Percentiles rank a stretch among this genome's conserved stretches.
Evolutionary conservation across 2,888 invertebrate genomes (phyloP).

Genomic region (Drosophila borealis): DNA sequence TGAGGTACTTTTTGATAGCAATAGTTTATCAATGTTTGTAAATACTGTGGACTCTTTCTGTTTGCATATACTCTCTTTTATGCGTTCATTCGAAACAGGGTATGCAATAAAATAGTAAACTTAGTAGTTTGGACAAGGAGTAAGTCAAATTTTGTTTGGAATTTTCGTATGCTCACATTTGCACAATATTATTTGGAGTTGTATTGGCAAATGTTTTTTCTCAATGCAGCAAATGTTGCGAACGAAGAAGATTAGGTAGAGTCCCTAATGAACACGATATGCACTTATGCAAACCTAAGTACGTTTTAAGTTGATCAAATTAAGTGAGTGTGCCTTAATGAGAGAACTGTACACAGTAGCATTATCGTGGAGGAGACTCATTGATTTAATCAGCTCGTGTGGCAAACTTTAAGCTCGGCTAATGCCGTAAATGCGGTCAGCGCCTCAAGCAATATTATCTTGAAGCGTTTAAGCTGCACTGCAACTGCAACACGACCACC

Average conservation of each 20-base stretch:
- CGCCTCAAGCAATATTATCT: constrained; percentile 47
- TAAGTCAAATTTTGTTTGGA: constrained; percentile 3
- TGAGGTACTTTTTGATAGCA: background rate
- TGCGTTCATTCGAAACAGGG: background rate
- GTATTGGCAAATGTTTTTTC: background rate
- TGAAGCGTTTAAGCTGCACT: constrained; percentile 45
- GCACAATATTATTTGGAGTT: constrained; percentile 17
- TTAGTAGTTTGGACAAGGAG: background rate
- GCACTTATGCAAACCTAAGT: background rate
- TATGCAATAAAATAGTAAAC: background rate
- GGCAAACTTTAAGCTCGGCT: constrained; percentile 11
- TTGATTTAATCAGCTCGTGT: constrained; percentile 22
- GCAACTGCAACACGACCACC: constrained; percentile 22
- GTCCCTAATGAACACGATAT: background rate
- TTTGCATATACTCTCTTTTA: background rate
- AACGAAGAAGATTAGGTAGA: background rate
- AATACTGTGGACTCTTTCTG: background rate
- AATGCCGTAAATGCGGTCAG: constrained; percentile 40
- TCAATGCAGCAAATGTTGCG: background rate
- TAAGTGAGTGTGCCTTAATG: constrained; percentile 18
- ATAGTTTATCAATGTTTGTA: background rate
- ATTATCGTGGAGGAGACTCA: background rate
- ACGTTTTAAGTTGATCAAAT: background rate
- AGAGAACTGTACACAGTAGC: background rate
- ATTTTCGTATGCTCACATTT: constrained; percentile 16